Evolutionary conservation across 2,888 invertebrate species (phyloP).

Genomic region (Labia minor): DNA sequence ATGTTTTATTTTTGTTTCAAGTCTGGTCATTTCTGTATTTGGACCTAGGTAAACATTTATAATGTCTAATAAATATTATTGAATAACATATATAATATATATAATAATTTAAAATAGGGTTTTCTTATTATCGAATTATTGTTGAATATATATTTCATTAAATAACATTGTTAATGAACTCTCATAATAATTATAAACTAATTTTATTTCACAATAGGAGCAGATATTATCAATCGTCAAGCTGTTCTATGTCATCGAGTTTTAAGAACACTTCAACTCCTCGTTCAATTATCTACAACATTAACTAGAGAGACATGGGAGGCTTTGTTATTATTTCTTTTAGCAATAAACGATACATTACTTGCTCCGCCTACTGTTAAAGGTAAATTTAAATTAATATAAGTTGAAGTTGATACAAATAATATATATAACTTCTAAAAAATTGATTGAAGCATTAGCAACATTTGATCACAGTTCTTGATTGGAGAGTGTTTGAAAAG

Average conservation of each 20-base stretch:
- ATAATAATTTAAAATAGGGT: constrained; percentile 30
- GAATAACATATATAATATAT: too few relatives aligned
- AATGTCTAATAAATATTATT: too few relatives aligned
- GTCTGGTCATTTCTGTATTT: constrained; percentile 84
- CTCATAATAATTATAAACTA: too few relatives aligned
- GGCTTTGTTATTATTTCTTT: constrained; percentile 69
- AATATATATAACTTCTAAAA: neutral
- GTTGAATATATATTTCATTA: too few relatives aligned
- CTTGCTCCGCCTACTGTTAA: constrained; percentile 85
- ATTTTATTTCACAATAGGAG: too few relatives aligned
- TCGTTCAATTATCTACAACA: constrained; percentile 60
- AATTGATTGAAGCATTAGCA: too few relatives aligned
- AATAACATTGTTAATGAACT: too few relatives aligned
- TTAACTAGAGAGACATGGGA: constrained; percentile 87
- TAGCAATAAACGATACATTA: constrained; percentile 83
- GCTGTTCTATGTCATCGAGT: constrained; percentile 89
- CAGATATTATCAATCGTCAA: constrained; percentile 84
- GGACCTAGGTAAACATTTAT: constrained; percentile 64
- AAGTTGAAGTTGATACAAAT: neutral
- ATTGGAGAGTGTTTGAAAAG: too few relatives aligned
- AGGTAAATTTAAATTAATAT: constrained; percentile 34
- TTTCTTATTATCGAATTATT: too few relatives aligned
- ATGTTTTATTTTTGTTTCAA: constrained; percentile 47
- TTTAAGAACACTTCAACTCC: constrained; percentile 69
- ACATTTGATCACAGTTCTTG: too few relatives aligned